Evolutionary conservation across 2,888 invertebrate species (phyloP).

Genomic region (Hypomecis atomaria): DNA sequence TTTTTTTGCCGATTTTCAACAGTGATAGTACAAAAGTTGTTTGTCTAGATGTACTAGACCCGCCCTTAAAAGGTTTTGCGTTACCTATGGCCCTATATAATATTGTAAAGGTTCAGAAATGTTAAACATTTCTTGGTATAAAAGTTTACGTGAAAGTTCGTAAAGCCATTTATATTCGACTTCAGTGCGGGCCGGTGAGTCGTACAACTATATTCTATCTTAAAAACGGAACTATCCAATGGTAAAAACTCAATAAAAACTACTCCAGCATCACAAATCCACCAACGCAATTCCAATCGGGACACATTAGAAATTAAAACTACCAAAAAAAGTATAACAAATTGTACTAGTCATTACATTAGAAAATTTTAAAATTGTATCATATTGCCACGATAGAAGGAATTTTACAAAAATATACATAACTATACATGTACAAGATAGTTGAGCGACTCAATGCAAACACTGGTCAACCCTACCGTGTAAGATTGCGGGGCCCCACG

Average conservation of each 20-base stretch:
- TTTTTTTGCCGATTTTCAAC: too few species aligned
- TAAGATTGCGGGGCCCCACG: slow-evolving; percentile 31
- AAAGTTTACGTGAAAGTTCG: slow-evolving; percentile 8
- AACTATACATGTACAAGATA: slow-evolving; percentile 80
- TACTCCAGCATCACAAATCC: slow-evolving; percentile 1
- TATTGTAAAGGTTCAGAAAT: too few species aligned
- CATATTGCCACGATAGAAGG: slow-evolving; percentile 81
- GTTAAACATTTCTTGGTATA: too few species aligned
- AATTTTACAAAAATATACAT: slow-evolving; percentile 84
- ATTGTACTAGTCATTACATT: slow-evolving; percentile 77
- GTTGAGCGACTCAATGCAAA: slow-evolving; percentile 73
- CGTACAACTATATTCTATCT: slow-evolving; percentile 55
- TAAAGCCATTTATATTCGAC: slow-evolving; percentile 38
- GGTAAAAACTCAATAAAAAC: slow-evolving; percentile 1
- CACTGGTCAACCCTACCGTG: slow-evolving; percentile 63
- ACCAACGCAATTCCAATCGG: background rate
- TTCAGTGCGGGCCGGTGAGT: slow-evolving; percentile 58
- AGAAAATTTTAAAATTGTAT: slow-evolving; percentile 74
- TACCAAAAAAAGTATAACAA: slow-evolving; percentile 58
- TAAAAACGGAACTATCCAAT: slow-evolving; percentile 10
- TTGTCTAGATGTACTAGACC: too few species aligned
- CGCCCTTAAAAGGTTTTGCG: too few species aligned
- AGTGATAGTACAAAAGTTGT: too few species aligned
- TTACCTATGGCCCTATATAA: too few species aligned
- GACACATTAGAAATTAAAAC: slow-evolving; percentile 13